Conservation (phyloP, 2,113 vertebrate species). For the Strix aluco region DNA sequence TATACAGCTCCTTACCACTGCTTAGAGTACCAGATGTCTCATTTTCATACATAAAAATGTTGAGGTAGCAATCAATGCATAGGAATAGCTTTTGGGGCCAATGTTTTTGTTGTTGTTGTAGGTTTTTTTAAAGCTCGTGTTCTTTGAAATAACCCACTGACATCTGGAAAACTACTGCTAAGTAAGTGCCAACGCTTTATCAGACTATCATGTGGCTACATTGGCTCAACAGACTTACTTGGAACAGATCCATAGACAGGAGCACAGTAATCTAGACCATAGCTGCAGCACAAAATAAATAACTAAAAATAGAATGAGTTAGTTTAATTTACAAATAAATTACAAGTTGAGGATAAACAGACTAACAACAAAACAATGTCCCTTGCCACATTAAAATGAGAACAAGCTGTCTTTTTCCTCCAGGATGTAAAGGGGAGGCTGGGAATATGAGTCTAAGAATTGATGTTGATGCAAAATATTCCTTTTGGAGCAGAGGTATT, state of each 20-base stretch:
- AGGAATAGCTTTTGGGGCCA: neutral
- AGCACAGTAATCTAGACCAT: neutral
- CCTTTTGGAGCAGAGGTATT: slow-evolving; percentile 17
- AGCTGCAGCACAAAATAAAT: neutral
- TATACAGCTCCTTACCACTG: neutral
- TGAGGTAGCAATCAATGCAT: neutral
- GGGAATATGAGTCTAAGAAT: neutral
- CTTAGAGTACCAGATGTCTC: neutral
- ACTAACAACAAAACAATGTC: neutral
- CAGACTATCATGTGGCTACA: neutral
- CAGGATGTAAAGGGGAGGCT: neutral
- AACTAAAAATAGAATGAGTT: neutral
- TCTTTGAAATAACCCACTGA: neutral
- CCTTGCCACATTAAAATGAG: neutral
- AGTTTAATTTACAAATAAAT: slow-evolving; percentile 18
- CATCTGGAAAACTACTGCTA: neutral
- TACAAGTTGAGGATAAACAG: neutral
- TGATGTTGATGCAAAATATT: slow-evolving; percentile 3
- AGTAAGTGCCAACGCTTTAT: neutral
- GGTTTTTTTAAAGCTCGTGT: neutral
- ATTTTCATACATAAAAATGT: neutral
- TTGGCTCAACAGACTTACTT: neutral
- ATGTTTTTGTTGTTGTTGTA: neutral
- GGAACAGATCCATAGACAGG: neutral
- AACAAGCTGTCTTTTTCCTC: neutral